Conservation (phyloP, 1,140 invertebrate genomes). For the Drosophila oshimai region DNA sequence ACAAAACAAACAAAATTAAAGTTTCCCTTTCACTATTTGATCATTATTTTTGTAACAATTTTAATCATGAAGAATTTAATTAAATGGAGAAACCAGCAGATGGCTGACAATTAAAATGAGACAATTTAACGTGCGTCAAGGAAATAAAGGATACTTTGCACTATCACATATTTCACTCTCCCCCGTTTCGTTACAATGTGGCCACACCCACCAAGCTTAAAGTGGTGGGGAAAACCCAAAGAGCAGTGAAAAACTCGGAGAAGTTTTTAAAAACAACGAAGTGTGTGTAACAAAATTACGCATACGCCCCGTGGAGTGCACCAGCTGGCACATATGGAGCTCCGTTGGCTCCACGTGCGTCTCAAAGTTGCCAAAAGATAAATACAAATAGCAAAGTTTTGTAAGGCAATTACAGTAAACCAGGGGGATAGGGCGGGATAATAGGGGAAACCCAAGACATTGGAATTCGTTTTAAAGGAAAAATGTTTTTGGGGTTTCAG, state of each 20-base stretch:
- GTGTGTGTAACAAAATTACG: slow-evolving; percentile 50
- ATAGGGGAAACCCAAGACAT: neutral
- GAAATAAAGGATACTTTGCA: slow-evolving; percentile 19
- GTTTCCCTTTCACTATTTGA: neutral
- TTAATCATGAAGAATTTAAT: slow-evolving; percentile 4
- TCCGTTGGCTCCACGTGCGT: slow-evolving; percentile 11
- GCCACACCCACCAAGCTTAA: slow-evolving; percentile 18
- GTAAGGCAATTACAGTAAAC: slow-evolving; percentile 34
- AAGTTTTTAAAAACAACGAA: slow-evolving; percentile 13
- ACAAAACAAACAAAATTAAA: no score
- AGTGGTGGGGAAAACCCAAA: slow-evolving; percentile 19
- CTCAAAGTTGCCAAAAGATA: slow-evolving; percentile 59
- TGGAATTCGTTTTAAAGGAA: slow-evolving; percentile 5
- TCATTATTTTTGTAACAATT: slow-evolving; percentile 1
- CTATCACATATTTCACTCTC: slow-evolving; percentile 2
- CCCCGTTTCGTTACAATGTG: slow-evolving; percentile 27
- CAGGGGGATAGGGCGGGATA: neutral
- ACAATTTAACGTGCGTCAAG: slow-evolving; percentile 10
- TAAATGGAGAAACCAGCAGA: slow-evolving; percentile 30
- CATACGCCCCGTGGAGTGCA: slow-evolving; percentile 64
- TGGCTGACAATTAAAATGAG: slow-evolving; percentile 39
- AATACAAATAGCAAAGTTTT: slow-evolving; percentile 68
- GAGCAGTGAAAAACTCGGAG: slow-evolving; percentile 4
- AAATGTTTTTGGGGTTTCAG: slow-evolving; percentile 13
- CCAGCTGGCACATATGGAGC: slow-evolving; percentile 48